Evolutionary conservation across 2,797 vertebrate species (phyloP), one percentile per base, ranked within the genome.

Genomic region (Thamnophis elegans): DNA sequence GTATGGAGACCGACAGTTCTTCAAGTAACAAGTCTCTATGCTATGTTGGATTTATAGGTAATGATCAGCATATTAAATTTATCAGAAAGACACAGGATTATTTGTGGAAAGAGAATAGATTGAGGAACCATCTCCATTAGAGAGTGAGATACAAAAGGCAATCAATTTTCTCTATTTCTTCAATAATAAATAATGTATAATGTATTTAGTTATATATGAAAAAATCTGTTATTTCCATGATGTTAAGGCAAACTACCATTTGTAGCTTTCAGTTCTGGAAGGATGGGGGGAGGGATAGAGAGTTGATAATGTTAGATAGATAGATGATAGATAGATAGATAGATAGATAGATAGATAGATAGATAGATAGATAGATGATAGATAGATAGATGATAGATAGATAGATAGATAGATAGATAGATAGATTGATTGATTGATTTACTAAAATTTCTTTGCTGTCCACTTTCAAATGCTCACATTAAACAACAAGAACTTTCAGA

Each of bases 151-250:
- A 8, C 65, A 73, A 73, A 36, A 18, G n/a, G 14, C n/a, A 18
- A 36, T 20, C n/a, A 32, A 73, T 36, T 73, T 36, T 32, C 7
- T 73, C 28, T 54, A 78, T 10, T 78, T 78, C 68, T 78, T 36
- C n/a, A 56, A 47, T 60, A 36, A 86, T 91, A 53, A 86, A 7
- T 85, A 91, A 91, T 68, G 13, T 91, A 53, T 65, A 91, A 65
- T 47, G 32, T 47, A 87, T 68, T 56, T 97, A 97, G 91, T 97
- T 97, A 95, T 97, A 36, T 53, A 36, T 89, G 36, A 60, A 60
- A 92, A 13, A 89, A 89, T 56, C 20, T 58, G 13, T 20, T 47
- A 53, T 65, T 62, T 68, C 16, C 62, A n/a, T 58, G 25, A 32
- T 28, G 25, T 26, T 55, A 32, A 87, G 47, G 42, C 16, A 28